Evolutionary conservation across 2,888 invertebrate species (phyloP).

Genomic region (Schizotus pectinicornis): DNA sequence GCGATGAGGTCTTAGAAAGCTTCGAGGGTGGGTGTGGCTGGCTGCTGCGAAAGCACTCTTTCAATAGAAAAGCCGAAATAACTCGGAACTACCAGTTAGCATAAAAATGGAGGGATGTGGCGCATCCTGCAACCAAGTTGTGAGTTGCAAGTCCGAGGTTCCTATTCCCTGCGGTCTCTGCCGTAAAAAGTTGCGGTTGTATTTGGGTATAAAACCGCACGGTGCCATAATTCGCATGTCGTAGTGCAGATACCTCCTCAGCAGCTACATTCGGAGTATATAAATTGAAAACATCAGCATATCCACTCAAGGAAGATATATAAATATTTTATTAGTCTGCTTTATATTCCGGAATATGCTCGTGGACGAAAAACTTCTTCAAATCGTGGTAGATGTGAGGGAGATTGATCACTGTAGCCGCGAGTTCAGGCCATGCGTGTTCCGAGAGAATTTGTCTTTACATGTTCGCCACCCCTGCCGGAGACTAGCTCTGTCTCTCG

Average conservation of each 20-base stretch:
- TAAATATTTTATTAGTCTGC: conserved; percentile 26
- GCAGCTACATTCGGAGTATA: neutral
- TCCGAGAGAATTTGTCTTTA: conserved; percentile 25
- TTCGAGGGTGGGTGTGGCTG: too few relatives aligned
- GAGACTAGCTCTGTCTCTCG: conserved; percentile 1
- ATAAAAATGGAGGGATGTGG: too few relatives aligned
- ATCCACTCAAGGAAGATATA: conserved; percentile 15
- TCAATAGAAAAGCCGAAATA: too few relatives aligned
- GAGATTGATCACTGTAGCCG: conserved; percentile 26
- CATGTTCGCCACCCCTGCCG: conserved; percentile 21
- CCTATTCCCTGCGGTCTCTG: too few relatives aligned
- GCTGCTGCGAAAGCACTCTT: too few relatives aligned
- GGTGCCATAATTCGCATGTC: too few relatives aligned
- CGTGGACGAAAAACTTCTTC: conserved; percentile 21
- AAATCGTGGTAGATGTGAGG: conserved; percentile 21
- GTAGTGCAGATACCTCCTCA: neutral
- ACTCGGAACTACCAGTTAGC: too few relatives aligned
- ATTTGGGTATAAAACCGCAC: too few relatives aligned
- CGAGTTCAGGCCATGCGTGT: conserved; percentile 24
- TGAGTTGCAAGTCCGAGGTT: too few relatives aligned
- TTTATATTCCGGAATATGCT: conserved; percentile 24
- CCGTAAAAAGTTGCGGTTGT: too few relatives aligned
- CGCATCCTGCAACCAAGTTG: too few relatives aligned
- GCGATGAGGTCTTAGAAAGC: too few relatives aligned
- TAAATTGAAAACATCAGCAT: conserved; percentile 24